Percentiles rank a stretch among this genome's conserved stretches.
phyloP scores from a whole-genome alignment of 2,113 vertebrate species.

The Melanotaenia duboulayi region DNA sequence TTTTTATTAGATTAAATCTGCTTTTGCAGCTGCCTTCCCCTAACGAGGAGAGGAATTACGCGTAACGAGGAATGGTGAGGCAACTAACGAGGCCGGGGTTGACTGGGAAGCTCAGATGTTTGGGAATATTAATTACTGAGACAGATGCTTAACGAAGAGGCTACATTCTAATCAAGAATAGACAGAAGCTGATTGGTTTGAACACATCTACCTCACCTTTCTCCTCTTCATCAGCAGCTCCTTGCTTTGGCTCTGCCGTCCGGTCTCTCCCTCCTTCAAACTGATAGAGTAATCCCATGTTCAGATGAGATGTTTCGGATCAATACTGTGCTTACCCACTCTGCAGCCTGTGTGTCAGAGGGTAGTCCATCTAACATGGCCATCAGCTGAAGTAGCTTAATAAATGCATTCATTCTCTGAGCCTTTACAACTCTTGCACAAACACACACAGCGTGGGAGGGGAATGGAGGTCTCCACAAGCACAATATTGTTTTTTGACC shows the following conservation, averaged over 20 bases:
- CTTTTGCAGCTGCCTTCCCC: constrained; percentile 10
- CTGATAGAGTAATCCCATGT: constrained; percentile 39
- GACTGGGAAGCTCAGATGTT: constrained; percentile 13
- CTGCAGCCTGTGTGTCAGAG: constrained; percentile 48
- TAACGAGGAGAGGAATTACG: constrained; percentile 41
- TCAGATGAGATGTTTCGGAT: constrained; percentile 58
- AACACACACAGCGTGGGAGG: constrained; percentile 5
- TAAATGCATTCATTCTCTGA: constrained; percentile 36
- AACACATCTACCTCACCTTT: constrained; percentile 6
- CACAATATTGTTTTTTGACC: constrained; percentile 12
- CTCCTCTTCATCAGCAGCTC: not conserved
- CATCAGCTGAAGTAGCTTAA: constrained; percentile 32
- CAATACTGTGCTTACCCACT: constrained; percentile 47
- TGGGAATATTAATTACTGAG: constrained; percentile 17
- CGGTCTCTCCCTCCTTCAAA: constrained; percentile 1
- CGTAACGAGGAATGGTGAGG: constrained; percentile 33
- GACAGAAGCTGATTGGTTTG: constrained; percentile 30
- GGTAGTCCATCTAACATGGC: constrained; percentile 48
- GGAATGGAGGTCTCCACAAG: constrained; percentile 23
- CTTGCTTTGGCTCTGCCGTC: constrained; percentile 2
- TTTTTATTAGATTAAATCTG: constrained; percentile 22
- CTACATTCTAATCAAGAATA: constrained; percentile 5
- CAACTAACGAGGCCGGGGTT: constrained; percentile 30
- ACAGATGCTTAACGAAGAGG: constrained; percentile 22
- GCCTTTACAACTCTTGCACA: not conserved